Percentiles rank a stretch among this genome's conserved stretches.
These are phyloP conservation scores for Pygathrix nemaeus DNA, from an alignment of 2,113 vertebrate genomes.

Conservation along the genomic window DNA sequence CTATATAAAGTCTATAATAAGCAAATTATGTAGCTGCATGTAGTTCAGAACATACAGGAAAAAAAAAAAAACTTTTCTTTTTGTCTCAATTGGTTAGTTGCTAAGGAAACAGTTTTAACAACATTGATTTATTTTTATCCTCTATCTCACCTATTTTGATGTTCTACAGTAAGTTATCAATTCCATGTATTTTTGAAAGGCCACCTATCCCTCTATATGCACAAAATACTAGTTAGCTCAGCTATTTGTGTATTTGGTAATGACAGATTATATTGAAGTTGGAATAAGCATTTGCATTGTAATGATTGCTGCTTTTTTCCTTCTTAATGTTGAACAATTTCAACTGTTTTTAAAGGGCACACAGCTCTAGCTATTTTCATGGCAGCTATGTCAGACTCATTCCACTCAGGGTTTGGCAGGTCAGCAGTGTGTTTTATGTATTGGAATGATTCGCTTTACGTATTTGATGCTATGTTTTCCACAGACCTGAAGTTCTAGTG, in stretches of 20 bases:
- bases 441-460: background rate
- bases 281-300: background rate
- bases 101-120: slow-evolving; percentile 13
- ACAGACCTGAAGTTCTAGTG: background rate
- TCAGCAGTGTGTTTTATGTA: background rate
- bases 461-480: background rate
- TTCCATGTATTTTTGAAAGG: background rate
- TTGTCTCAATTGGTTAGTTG: slow-evolving; percentile 13
- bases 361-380: background rate
- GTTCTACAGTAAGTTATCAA: background rate
- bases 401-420: background rate
- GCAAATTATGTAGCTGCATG: background rate
- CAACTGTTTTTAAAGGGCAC: background rate
- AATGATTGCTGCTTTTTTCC: background rate
- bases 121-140: slow-evolving; percentile 30
- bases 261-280: background rate
- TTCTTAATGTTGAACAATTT: background rate
- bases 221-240: background rate
- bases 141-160: background rate
- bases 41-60: background rate
- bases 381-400: background rate
- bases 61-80: background rate
- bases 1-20: background rate
- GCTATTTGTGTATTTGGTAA: slow-evolving; percentile 15
- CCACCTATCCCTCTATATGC: background rate